These are phyloP conservation scores for Temnothorax rugatulus DNA, from an alignment of 2,888 invertebrate species.

Conservation along the genomic window DNA sequence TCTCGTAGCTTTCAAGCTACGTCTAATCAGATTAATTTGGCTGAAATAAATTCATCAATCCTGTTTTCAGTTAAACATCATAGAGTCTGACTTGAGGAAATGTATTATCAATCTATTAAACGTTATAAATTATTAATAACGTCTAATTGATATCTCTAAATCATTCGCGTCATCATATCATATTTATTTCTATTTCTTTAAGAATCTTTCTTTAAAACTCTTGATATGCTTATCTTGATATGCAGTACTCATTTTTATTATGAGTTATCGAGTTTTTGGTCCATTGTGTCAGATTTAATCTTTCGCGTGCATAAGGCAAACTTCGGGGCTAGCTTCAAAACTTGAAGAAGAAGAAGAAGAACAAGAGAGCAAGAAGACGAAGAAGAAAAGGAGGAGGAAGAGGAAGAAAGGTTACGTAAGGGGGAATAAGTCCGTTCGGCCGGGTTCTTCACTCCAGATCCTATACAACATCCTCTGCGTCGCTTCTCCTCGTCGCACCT, in stretches of 20 bases:
- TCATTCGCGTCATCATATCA: background rate
- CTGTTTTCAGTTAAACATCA: background rate
- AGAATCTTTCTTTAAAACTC: background rate
- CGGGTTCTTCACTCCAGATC: conserved; percentile 61
- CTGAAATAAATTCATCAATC: background rate
- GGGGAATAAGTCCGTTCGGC: background rate
- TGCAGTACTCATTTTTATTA: conserved; percentile 4
- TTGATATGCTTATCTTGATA: background rate
- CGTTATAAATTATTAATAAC: background rate
- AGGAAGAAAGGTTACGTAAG: conserved; percentile 58
- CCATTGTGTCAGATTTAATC: background rate
- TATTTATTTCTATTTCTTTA: background rate
- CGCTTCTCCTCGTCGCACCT: conserved; percentile 57
- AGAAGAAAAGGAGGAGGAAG: conserved; percentile 10
- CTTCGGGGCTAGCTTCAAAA: background rate
- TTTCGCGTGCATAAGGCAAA: background rate
- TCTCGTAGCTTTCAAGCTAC: background rate
- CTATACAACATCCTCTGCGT: conserved; percentile 60
- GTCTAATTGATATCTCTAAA: background rate
- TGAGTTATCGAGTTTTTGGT: background rate
- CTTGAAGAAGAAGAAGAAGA: conserved; percentile 7
- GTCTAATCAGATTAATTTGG: background rate
- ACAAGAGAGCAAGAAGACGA: background rate
- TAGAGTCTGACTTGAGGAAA: background rate
- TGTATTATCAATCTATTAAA: background rate